A percentile compares a stretch with the other conserved stretches of the same genome.
Evolutionary conservation across 2,113 vertebrate species (phyloP).

Genomic region (Globicephala melas): DNA sequence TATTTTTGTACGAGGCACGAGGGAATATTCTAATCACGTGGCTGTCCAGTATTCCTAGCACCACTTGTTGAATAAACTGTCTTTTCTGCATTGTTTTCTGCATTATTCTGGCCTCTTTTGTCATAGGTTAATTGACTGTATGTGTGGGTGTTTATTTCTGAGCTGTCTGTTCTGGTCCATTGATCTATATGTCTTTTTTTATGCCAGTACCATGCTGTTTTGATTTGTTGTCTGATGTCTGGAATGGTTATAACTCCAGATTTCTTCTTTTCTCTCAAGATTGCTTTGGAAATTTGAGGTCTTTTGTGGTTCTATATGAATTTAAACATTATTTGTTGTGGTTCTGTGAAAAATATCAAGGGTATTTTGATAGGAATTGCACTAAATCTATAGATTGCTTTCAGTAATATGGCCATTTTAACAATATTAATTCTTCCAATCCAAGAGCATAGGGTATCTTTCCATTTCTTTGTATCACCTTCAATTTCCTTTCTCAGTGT

Average conservation of each 20-base stretch:
- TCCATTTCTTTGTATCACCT: no score
- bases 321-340: not conserved
- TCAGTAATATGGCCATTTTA: no score
- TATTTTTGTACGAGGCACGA: not conserved
- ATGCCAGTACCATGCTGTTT: not conserved
- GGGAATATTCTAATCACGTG: not conserved
- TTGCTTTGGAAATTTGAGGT: not conserved
- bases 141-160: not conserved
- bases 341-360: not conserved
- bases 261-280: not conserved
- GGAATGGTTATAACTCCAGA: not conserved
- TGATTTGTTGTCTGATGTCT: not conserved
- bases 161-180: not conserved
- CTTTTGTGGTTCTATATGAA: not conserved
- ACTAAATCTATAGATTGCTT: no score
- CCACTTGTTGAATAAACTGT: not conserved
- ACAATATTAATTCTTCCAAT: no score
- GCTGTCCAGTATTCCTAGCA: not conserved
- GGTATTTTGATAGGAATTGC: no score
- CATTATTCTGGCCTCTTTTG: not conserved
- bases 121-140: not conserved
- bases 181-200: not conserved
- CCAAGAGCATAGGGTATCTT: no score
- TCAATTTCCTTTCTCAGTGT: no score
- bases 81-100: not conserved